Percentiles rank a stretch among this genome's conserved stretches.
phyloP scores from a whole-genome alignment of 2,888 invertebrate species.

The Mythimna ferrago region DNA sequence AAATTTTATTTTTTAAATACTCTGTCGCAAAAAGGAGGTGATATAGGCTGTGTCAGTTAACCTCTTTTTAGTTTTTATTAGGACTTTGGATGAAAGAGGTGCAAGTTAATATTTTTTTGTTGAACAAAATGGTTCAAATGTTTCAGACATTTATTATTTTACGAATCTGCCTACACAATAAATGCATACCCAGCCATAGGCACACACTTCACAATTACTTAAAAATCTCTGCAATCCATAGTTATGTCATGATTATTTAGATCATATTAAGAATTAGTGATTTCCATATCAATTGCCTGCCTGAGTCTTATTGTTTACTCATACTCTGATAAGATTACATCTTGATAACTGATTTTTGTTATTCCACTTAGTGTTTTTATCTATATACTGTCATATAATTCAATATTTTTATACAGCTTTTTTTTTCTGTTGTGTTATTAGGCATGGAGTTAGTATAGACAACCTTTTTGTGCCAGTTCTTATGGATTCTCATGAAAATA shows the following conservation, averaged over 20 bases:
- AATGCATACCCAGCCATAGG: neutral
- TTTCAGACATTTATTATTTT: neutral
- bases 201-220: neutral
- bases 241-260: constrained; percentile 4
- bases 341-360: constrained; percentile 5
- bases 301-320: constrained; percentile 39
- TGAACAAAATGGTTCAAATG: neutral
- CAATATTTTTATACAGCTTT: neutral
- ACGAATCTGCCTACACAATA: neutral
- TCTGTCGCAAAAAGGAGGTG: constrained; percentile 17
- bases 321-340: constrained; percentile 44
- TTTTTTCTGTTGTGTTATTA: neutral
- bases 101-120: neutral
- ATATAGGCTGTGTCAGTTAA: neutral
- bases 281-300: constrained; percentile 32
- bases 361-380: constrained; percentile 3
- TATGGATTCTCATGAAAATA: too few relatives aligned
- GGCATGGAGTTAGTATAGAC: neutral
- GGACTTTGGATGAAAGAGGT: constrained; percentile 3
- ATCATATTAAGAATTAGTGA: constrained; percentile 35
- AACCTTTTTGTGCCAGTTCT: too few relatives aligned
- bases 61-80: neutral
- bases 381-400: neutral
- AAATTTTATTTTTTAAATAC: constrained; percentile 41
- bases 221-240: constrained; percentile 6